A percentile compares a stretch with the other conserved stretches of the same genome.
Conservation (phyloP, 2,888 invertebrate genomes). For the Theodoxus fluviatilis region DNA sequence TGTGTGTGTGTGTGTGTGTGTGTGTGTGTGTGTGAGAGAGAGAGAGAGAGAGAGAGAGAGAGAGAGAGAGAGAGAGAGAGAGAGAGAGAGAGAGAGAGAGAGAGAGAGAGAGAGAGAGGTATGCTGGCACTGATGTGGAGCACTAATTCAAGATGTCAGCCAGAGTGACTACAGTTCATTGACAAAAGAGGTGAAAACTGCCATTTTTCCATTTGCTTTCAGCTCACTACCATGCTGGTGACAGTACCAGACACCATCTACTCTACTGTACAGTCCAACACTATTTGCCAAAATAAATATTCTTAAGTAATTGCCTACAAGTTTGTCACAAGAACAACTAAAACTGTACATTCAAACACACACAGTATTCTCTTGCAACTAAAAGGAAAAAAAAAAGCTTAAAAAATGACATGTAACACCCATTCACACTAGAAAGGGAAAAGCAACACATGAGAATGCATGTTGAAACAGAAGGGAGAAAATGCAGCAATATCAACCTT, state of each 20-base stretch:
- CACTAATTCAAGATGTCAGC: no score
- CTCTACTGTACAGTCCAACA: no score
- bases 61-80: neutral
- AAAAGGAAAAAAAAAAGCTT: slow-evolving; percentile 15
- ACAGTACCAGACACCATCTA: neutral
- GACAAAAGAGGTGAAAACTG: neutral
- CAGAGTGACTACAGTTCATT: no score
- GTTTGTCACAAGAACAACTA: neutral
- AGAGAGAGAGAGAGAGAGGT: neutral
- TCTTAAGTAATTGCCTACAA: neutral
- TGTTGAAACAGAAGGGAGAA: no score
- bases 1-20: neutral
- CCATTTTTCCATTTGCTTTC: slow-evolving; percentile 1
- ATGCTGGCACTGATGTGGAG: no score
- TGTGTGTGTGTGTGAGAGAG: neutral
- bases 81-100: slow-evolving; percentile 11
- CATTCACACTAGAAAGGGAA: neutral
- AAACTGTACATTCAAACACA: slow-evolving; percentile 13
- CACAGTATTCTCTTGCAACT: no score
- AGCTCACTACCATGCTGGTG: neutral
- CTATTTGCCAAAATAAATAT: slow-evolving; percentile 21
- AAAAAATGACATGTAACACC: neutral
- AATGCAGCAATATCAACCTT: no score
- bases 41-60: neutral
- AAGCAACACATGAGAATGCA: neutral